Evolutionary conservation across 2,113 vertebrate species (phyloP), one percentile per base, ranked within the genome.

Genomic region (Orycteropus afer): DNA sequence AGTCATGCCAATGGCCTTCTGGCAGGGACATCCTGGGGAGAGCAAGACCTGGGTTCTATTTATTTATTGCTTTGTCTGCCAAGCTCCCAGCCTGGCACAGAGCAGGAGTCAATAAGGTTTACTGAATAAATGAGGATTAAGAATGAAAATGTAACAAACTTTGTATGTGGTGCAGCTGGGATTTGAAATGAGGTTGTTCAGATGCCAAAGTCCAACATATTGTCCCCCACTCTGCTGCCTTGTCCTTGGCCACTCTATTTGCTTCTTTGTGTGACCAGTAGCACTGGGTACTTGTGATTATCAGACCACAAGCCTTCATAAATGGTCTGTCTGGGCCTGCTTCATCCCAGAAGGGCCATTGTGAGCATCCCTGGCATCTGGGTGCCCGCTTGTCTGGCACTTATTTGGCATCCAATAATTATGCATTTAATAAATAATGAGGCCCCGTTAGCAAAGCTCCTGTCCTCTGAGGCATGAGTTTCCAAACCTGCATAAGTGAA

Each of bases 61-160:
- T 53, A 91, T 40, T 77, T 45, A 23, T 15, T 32, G 23, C 11
- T 53, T 1, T 69, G 34, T 79, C 51, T 88, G 59, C 69, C 86
- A 95, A 92, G 59, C 74, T 79, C 40, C n/a, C 69, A 32, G 32
- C 40, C 45, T 88, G 89, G 86, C 69, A 57, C 4, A 82, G 34
- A 85, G 29, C 32, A 57, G 20, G 53, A 86, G 45, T 79, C 77
- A 29, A 49, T 40, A 81, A 90, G 42, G 42, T 85, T 85, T 74
- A 47, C 80, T 23, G 45, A 92, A 85, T 59, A 96, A 94, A 96
- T 82, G 84, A 93, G 77, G 84, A 89, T 87, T 93, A 88, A 78
- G 77, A 73, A 78, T 73, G 27, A 63, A 88, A 59, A 59, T 47
- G 2, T 47, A 86, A 67, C 55, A 76, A 42, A 88, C 42, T 37